These are phyloP conservation scores for Drosophila leontia DNA, from an alignment of 1,140 invertebrate genomes.

Conservation along the genomic window DNA sequence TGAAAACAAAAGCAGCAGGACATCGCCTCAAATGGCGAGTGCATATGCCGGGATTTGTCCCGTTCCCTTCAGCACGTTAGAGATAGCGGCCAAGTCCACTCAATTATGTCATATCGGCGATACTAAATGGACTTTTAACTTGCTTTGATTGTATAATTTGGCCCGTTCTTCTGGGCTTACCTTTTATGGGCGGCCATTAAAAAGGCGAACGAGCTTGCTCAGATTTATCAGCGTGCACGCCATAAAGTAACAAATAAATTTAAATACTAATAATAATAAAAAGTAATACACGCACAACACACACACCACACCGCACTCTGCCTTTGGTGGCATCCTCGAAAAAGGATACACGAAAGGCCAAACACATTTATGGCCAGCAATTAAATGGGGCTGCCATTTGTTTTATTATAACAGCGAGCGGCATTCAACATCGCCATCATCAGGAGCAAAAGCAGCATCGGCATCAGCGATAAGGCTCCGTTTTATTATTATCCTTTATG, in stretches of 20 bases:
- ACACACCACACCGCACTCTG: constrained; percentile 16
- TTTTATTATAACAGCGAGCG: constrained; percentile 78
- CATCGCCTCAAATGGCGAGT: constrained; percentile 54
- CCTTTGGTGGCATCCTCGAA: constrained; percentile 68
- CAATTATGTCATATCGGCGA: constrained; percentile 78
- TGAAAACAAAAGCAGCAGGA: constrained; percentile 65
- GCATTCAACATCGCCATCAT: constrained; percentile 70
- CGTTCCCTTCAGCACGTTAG: constrained; percentile 10
- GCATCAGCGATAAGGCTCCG: constrained; percentile 75
- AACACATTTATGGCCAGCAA: constrained; percentile 82
- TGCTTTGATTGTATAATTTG: constrained; percentile 73
- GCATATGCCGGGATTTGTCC: constrained; percentile 72
- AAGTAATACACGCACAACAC: constrained; percentile 63
- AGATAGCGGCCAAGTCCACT: constrained; percentile 58
- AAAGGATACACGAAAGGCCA: constrained; percentile 63
- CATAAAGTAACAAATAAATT: constrained; percentile 83
- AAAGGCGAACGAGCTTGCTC: constrained; percentile 64
- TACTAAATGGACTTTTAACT: constrained; percentile 80
- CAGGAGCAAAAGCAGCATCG: constrained; percentile 58
- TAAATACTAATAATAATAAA: constrained; percentile 84
- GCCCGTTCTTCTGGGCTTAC: constrained; percentile 60
- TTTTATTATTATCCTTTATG: constrained; percentile 83
- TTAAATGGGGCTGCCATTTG: constrained; percentile 82
- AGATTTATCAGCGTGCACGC: constrained; percentile 81
- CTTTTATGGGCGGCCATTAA: constrained; percentile 78